A percentile compares a stretch with the other conserved stretches of the same genome.
Evolutionary conservation across 2,113 vertebrate genomes (phyloP).

Genomic region (Callipepla californica): DNA sequence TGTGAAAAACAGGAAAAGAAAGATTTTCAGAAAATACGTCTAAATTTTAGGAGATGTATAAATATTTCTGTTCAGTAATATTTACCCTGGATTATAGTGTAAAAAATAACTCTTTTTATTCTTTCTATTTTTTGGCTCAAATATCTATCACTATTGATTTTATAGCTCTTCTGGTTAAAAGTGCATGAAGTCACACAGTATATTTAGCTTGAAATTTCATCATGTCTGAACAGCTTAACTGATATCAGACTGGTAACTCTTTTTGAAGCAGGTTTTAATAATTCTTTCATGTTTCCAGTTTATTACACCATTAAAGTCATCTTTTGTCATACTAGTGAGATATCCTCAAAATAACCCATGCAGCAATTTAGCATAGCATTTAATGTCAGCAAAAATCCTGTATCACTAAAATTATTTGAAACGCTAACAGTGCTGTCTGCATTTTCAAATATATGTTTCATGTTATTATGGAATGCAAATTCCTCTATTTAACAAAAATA

Average conservation of each 20-base stretch:
- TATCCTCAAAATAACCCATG: slow-evolving; percentile 72
- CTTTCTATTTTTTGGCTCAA: slow-evolving; percentile 34
- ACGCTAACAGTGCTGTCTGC: slow-evolving; percentile 57
- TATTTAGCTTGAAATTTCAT: slow-evolving; percentile 65
- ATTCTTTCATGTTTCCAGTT: slow-evolving; percentile 71
- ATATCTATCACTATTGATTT: slow-evolving; percentile 38
- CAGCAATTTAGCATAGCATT: slow-evolving; percentile 65
- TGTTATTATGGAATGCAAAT: slow-evolving; percentile 6
- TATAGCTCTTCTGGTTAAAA: slow-evolving; percentile 34
- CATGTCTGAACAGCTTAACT: slow-evolving; percentile 62
- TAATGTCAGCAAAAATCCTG: slow-evolving; percentile 71
- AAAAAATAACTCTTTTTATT: neutral
- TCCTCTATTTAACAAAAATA: neutral
- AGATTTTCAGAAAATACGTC: slow-evolving; percentile 10
- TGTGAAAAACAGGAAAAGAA: slow-evolving; percentile 22
- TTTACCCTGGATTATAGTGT: slow-evolving; percentile 30
- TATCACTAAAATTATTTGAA: slow-evolving; percentile 71
- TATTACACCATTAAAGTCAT: slow-evolving; percentile 72
- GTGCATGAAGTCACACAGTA: neutral
- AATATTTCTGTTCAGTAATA: slow-evolving; percentile 29
- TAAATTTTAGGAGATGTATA: slow-evolving; percentile 43
- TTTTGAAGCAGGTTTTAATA: slow-evolving; percentile 73
- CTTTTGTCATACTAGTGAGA: slow-evolving; percentile 68
- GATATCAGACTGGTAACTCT: slow-evolving; percentile 63
- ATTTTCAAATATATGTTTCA: slow-evolving; percentile 59